Evolutionary conservation across 2,888 invertebrate species (phyloP).

Genomic region (Panzeria rudis): DNA sequence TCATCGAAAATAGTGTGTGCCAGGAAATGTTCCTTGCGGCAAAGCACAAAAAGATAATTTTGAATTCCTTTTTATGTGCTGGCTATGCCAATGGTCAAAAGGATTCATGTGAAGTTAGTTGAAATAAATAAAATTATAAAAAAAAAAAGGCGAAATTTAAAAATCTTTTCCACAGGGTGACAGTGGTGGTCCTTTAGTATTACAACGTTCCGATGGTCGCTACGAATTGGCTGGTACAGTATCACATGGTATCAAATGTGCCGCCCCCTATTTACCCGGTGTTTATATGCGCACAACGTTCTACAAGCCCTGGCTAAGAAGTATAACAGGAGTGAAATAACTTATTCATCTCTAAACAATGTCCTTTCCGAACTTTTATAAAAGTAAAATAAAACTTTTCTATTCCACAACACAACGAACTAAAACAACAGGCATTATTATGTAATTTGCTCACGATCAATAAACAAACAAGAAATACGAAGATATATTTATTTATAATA

Average conservation of each 20-base stretch:
- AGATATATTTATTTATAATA: constrained; percentile 32
- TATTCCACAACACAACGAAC: constrained; percentile 41
- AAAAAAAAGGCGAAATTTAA: not conserved
- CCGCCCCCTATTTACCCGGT: constrained; percentile 95
- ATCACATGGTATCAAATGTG: constrained; percentile 97
- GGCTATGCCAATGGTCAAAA: constrained; percentile 96
- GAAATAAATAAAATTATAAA: not conserved
- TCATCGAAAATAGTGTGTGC: constrained; percentile 95
- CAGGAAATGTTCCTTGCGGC: constrained; percentile 97
- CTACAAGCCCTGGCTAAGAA: constrained; percentile 95
- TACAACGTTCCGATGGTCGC: constrained; percentile 92
- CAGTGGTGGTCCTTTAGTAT: constrained; percentile 94
- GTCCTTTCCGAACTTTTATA: not conserved
- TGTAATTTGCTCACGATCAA: constrained; percentile 8
- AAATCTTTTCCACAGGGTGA: constrained; percentile 88
- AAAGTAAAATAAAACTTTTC: not conserved
- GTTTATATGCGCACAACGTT: constrained; percentile 97
- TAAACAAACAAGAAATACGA: constrained; percentile 25
- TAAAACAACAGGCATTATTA: not conserved
- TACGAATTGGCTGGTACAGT: constrained; percentile 96
- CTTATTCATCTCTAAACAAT: not conserved
- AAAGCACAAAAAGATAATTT: constrained; percentile 93
- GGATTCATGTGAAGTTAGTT: constrained; percentile 94
- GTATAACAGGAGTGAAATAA: constrained; percentile 91
- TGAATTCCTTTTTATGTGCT: constrained; percentile 94